Conservation (phyloP, 2,888 invertebrate species). For the Pachydiplax longipennis region DNA sequence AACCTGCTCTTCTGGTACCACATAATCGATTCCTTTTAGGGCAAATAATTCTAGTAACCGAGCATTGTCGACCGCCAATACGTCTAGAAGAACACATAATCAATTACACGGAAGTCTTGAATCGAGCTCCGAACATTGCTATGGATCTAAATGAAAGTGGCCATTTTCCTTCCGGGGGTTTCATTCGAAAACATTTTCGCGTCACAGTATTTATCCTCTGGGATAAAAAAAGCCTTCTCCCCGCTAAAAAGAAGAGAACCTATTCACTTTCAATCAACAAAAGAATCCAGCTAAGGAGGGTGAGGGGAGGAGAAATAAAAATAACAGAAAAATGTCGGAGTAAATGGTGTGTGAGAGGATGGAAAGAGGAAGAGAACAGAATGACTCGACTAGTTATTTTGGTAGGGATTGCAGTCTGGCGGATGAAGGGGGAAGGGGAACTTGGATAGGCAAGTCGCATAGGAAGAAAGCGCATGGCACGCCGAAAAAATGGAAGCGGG, state of each 20-base stretch:
- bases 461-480: background rate
- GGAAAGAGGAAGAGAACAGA: slow-evolving; percentile 4
- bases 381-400: slow-evolving; percentile 27
- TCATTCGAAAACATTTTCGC: slow-evolving; percentile 9
- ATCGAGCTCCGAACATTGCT: background rate
- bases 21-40: background rate
- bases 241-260: background rate
- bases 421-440: background rate
- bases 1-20: background rate
- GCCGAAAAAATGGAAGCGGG: background rate
- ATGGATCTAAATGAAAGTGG: background rate
- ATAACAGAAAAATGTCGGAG: slow-evolving; percentile 16
- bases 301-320: background rate
- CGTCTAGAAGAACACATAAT: background rate
- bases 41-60: background rate
- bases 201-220: background rate
- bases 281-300: background rate
- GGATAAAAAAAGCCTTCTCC: background rate
- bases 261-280: slow-evolving; percentile 45
- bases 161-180: background rate
- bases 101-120: background rate
- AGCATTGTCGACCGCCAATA: background rate
- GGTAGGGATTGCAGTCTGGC: background rate
- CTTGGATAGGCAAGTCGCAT: background rate
- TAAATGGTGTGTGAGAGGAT: slow-evolving; percentile 25